Evolutionary conservation across 23 tunicate species (phyloP), one percentile per base, ranked within the genome.

Genomic region (Halocynthia roretzi): DNA sequence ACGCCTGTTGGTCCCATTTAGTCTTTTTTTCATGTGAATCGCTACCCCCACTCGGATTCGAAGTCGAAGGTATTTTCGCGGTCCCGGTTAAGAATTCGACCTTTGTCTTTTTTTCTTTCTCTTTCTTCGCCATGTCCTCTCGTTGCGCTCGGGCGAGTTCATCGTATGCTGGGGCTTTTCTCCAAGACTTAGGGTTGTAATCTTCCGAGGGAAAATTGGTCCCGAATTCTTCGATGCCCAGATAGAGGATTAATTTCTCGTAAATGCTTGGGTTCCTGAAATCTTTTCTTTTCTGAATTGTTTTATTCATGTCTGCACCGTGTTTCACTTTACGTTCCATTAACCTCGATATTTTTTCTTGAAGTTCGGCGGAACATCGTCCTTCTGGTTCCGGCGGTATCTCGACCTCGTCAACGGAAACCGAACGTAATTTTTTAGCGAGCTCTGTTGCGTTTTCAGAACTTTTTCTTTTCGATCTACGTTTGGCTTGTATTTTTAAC

Each of bases 231-330:
- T 96, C 93, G 11, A 96, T 96, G 55, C 80, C 84, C 10, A 87
- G 61, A 57, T 62, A 89, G 0, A 81, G 67, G 58, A 96, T 89
- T 56, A 96, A 76, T 70, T 96, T 96, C 31, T 91, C 96, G 54
- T 96, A 96, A 62, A 96, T 96, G 52, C 89, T 82, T 2, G 99
- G 99, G 61, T 96, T 96, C 12, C 99, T 78, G 66, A 92, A 92
- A 64, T 92, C 98, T 62, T 92, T 92, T 51, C 98, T 64, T 7
- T 61, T 51, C 53, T 92, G 98, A 49, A 92, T 80, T 40, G 70
- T 68, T 68, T 75, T 82, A 75, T 92, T 92, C 23, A 92, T 61
- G 75, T 85, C 82, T 56, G 85, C 85, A 0, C 90, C 97, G 22
- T 85, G 81, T 64, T 77, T 71, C 17, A 81, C 83, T 62, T 81